Conservation (phyloP, 2,797 vertebrate species). For the Coendou prehensilis region DNA sequence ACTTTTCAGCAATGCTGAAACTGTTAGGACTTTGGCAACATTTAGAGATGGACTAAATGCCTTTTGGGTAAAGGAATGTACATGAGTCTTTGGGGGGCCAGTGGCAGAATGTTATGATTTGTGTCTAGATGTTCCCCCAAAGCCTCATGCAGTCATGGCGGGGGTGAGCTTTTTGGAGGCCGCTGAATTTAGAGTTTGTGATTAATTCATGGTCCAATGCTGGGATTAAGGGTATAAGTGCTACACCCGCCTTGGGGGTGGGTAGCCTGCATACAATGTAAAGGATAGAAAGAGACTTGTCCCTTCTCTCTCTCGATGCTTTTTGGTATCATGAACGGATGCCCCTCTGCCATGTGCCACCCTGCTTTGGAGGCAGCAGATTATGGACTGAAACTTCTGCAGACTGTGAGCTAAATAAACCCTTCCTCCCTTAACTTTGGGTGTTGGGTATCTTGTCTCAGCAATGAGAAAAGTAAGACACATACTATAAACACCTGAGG, state of each 20-base stretch:
- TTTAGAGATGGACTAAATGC: too few species aligned
- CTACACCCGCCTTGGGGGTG: not conserved
- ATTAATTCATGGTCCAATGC: not conserved
- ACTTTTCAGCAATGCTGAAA: too few species aligned
- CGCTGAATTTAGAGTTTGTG: not conserved
- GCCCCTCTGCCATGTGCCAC: not conserved
- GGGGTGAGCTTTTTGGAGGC: too few species aligned
- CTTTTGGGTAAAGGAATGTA: too few species aligned
- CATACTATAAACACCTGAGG: not conserved
- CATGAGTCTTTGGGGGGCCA: too few species aligned
- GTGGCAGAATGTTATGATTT: too few species aligned
- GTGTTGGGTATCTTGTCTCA: not conserved
- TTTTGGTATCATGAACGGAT: not conserved
- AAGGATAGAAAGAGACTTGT: not conserved
- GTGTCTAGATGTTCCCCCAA: too few species aligned
- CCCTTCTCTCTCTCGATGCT: not conserved
- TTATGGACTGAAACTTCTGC: not conserved
- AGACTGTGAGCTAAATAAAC: not conserved
- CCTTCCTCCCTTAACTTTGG: not conserved
- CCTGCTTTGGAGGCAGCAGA: not conserved
- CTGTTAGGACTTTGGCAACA: too few species aligned
- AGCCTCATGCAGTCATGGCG: too few species aligned
- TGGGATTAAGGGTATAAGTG: not conserved
- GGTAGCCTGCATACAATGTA: not conserved
- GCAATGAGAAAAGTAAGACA: not conserved